Conservation (phyloP, 2,797 vertebrate genomes). For the Sebastes alutus region DNA sequence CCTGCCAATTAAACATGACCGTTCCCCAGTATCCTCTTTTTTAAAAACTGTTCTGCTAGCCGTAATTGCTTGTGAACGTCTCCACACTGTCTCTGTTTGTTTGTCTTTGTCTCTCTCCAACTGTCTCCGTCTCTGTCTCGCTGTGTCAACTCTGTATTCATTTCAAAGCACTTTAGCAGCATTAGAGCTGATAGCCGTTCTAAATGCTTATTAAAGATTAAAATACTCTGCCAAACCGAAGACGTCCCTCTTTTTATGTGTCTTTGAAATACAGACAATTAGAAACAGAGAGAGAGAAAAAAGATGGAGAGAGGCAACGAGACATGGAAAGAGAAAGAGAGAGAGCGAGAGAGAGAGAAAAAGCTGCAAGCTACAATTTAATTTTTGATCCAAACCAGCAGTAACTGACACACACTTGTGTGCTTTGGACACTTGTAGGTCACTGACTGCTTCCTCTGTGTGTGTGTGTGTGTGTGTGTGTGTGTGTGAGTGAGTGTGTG, state of each 20-base stretch:
- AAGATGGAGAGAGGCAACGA: background rate
- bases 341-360: background rate
- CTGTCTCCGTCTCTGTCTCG: slow-evolving; percentile 52
- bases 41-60: background rate
- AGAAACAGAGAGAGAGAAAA: slow-evolving; percentile 9
- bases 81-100: slow-evolving; percentile 42
- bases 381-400: slow-evolving; percentile 73
- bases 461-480: slow-evolving; percentile 14
- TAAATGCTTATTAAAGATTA: slow-evolving; percentile 78
- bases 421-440: slow-evolving; percentile 80
- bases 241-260: slow-evolving; percentile 33
- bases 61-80: background rate
- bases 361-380: slow-evolving; percentile 64
- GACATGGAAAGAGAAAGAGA: background rate
- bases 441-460: slow-evolving; percentile 55
- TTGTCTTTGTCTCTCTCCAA: slow-evolving; percentile 40
- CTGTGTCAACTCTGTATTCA: slow-evolving; percentile 53
- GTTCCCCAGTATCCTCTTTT: background rate
- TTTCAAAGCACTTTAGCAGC: slow-evolving; percentile 64
- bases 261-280: slow-evolving; percentile 46
- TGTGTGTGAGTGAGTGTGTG: background rate
- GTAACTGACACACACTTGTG: slow-evolving; percentile 70
- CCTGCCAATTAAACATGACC: slow-evolving; percentile 47
- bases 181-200: slow-evolving; percentile 65
- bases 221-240: slow-evolving; percentile 57